phyloP scores from a whole-genome alignment of 2,888 invertebrate species.

The Isoperla grammatica region DNA sequence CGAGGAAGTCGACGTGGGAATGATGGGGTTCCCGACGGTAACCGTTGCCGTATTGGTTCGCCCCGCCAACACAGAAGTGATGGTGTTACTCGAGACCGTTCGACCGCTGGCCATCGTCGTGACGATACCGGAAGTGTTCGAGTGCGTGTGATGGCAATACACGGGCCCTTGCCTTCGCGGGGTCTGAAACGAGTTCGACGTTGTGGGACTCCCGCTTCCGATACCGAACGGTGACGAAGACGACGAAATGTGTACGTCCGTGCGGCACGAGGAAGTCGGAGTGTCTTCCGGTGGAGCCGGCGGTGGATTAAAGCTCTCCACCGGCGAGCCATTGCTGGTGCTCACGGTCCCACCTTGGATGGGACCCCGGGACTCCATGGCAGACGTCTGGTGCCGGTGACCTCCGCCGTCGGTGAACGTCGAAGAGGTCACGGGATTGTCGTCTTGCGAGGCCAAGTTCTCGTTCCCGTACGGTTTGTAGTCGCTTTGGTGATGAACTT shows the following conservation, averaged over 20 bases:
- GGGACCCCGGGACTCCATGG: conserved; percentile 60
- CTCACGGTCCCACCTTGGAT: conserved; percentile 82
- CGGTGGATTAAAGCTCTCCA: conserved; percentile 23
- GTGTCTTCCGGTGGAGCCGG: conserved; percentile 20
- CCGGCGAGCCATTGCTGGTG: conserved; percentile 61
- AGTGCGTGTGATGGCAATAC: conserved; percentile 18
- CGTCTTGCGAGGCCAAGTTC: conserved; percentile 32
- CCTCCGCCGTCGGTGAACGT: conserved; percentile 46
- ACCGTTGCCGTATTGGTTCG: conserved; percentile 71
- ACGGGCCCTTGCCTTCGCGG: neutral
- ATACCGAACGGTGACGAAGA: conserved; percentile 27
- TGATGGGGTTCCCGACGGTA: conserved; percentile 59
- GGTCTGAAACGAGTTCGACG: conserved; percentile 13
- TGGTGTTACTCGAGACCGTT: conserved; percentile 72
- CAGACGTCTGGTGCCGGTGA: conserved; percentile 8
- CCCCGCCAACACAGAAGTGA: conserved; percentile 73
- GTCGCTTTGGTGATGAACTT: neutral
- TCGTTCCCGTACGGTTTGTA: conserved; percentile 6
- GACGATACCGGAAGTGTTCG: conserved; percentile 41
- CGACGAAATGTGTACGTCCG: conserved; percentile 22
- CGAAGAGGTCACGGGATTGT: conserved; percentile 61
- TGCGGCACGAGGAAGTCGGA: conserved; percentile 18
- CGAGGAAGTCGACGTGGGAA: conserved; percentile 44
- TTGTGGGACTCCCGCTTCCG: conserved; percentile 22
- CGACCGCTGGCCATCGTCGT: conserved; percentile 67